Conservation (phyloP, 2,888 invertebrate species). For the Ditula angustiorana region DNA sequence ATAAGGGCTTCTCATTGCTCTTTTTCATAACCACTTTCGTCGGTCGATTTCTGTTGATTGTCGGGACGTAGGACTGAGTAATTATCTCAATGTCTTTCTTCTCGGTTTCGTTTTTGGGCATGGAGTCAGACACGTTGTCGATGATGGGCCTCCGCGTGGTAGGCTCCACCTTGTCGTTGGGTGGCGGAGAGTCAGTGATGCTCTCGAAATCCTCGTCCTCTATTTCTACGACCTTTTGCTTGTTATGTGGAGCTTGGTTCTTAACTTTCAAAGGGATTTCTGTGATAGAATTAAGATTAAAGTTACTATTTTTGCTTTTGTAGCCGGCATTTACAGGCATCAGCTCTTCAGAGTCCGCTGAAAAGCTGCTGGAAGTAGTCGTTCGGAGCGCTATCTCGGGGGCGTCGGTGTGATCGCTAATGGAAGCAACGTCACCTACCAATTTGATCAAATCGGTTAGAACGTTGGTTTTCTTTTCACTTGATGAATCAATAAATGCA, state of each 20-base stretch:
- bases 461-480: conserved; percentile 61
- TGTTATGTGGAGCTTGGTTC: conserved; percentile 53
- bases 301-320: conserved; percentile 78
- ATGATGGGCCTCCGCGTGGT: conserved; percentile 75
- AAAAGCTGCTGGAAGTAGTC: conserved; percentile 56
- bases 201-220: conserved; percentile 70
- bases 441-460: conserved; percentile 74
- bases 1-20: conserved; percentile 52
- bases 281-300: conserved; percentile 77
- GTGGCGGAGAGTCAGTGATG: conserved; percentile 72
- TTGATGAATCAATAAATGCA: conserved; percentile 64
- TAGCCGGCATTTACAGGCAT: conserved; percentile 77
- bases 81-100: conserved; percentile 78
- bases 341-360: conserved; percentile 73
- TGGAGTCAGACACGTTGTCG: conserved; percentile 72
- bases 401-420: conserved; percentile 69
- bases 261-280: conserved; percentile 72
- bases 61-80: conserved; percentile 73
- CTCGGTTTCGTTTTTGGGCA: conserved; percentile 57
- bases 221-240: conserved; percentile 71
- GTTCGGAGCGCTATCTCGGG: conserved; percentile 48
- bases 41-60: conserved; percentile 64
- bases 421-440: conserved; percentile 78
- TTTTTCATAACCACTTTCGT: conserved; percentile 75
- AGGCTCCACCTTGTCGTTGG: conserved; percentile 73